These are phyloP conservation scores for Panagrolaimus sp. DNA, from an alignment of 1,140 invertebrate genomes.

Conservation along the genomic window DNA sequence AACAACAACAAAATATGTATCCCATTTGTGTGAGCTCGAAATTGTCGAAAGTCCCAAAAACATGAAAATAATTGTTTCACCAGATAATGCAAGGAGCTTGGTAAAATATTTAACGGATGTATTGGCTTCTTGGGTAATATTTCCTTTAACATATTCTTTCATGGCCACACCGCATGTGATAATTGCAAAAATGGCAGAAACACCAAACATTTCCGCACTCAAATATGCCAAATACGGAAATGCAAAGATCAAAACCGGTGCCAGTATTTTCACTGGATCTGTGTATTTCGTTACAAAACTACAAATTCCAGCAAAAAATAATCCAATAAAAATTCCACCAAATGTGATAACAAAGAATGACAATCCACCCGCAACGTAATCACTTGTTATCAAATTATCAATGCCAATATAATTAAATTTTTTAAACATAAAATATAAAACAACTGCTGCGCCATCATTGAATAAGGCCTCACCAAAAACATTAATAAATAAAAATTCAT, in stretches of 20 bases:
- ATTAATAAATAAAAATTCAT: conserved; percentile 4
- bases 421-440: conserved; percentile 68
- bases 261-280: conserved; percentile 38
- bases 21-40: conserved; percentile 67
- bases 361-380: conserved; percentile 75
- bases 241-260: conserved; percentile 54
- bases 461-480: conserved; percentile 16
- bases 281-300: conserved; percentile 63
- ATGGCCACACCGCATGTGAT: conserved; percentile 90
- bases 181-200: conserved; percentile 65
- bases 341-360: conserved; percentile 89
- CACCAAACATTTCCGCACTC: conserved; percentile 48
- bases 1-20: conserved; percentile 84
- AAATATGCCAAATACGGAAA: conserved; percentile 53
- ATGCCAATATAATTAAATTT: conserved; percentile 66
- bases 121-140: conserved; percentile 93
- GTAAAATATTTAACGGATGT: conserved; percentile 95
- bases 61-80: conserved; percentile 97
- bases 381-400: conserved; percentile 43
- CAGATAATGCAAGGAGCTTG: conserved; percentile 77
- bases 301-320: conserved; percentile 87
- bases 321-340: conserved; percentile 83
- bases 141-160: conserved; percentile 96
- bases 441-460: conserved; percentile 66
- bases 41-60: conserved; percentile 93